Evolutionary conservation across 1,140 invertebrate genomes (phyloP).

Genomic region (Caligus rogercresseyi): DNA sequence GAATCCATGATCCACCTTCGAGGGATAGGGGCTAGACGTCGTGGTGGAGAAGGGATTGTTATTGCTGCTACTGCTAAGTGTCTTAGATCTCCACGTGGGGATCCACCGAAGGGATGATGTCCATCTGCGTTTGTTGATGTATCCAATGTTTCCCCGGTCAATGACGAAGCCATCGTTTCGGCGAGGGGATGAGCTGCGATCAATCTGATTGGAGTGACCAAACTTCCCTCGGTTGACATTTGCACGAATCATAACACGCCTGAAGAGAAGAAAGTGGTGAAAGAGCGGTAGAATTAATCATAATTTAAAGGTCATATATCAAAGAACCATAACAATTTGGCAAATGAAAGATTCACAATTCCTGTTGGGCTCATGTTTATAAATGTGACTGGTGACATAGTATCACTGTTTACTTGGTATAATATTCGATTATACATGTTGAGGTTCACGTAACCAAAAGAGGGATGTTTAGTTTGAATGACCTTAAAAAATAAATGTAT

Average conservation of each 20-base stretch:
- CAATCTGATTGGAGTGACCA: background rate
- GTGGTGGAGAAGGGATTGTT: background rate
- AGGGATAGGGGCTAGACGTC: background rate
- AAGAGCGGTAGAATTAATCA: too few relatives aligned
- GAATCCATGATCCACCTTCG: background rate
- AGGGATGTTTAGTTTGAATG: too few relatives aligned
- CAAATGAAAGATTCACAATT: slow-evolving; percentile 7
- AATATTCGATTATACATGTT: too few relatives aligned
- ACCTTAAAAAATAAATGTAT: too few relatives aligned
- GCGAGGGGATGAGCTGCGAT: background rate
- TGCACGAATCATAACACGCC: slow-evolving; percentile 59
- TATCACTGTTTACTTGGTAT: too few relatives aligned
- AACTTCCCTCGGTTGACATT: slow-evolving; percentile 38
- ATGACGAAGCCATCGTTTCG: slow-evolving; percentile 10
- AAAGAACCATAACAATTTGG: slow-evolving; percentile 8
- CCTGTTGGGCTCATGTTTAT: too few relatives aligned
- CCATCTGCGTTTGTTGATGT: background rate
- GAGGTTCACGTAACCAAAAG: too few relatives aligned
- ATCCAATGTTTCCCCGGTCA: slow-evolving; percentile 10
- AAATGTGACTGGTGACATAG: too few relatives aligned
- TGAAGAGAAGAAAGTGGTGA: too few relatives aligned
- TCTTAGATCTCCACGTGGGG: background rate
- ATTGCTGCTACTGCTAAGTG: background rate
- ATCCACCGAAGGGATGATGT: background rate
- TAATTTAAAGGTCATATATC: too few relatives aligned